Conservation (phyloP, 2,113 vertebrate genomes). For the Brachypodius melanocephalos region DNA sequence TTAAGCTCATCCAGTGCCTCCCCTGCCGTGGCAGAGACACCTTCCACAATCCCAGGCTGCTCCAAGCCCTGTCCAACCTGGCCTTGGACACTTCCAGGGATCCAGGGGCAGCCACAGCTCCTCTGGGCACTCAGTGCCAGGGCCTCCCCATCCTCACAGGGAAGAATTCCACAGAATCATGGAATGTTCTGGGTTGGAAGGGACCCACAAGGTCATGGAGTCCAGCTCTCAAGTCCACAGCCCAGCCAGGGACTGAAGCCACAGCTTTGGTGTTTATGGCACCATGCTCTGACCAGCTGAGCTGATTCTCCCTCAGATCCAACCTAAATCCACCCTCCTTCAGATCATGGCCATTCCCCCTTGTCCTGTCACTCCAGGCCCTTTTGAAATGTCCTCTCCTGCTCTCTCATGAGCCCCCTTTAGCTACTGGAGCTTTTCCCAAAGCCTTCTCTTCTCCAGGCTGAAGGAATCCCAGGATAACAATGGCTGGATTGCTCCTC, state of each 20-base stretch:
- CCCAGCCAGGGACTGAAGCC: accelerated
- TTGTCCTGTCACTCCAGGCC: neutral
- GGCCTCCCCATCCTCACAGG: accelerated
- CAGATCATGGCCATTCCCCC: neutral
- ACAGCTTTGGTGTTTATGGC: neutral
- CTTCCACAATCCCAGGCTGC: accelerated
- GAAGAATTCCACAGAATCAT: neutral
- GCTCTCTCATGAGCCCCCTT: neutral
- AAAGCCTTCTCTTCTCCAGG: neutral
- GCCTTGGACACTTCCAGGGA: neutral
- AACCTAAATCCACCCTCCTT: neutral
- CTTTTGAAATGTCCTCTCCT: neutral
- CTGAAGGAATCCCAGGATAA: neutral
- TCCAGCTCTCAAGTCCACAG: neutral
- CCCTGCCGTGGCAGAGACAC: too few species aligned
- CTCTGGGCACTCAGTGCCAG: neutral
- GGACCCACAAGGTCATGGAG: accelerated
- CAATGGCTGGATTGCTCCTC: neutral
- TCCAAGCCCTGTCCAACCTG: accelerated
- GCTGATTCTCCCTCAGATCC: neutral
- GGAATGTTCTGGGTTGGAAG: neutral
- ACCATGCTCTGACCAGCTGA: neutral
- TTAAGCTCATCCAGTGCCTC: accelerated
- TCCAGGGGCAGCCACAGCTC: neutral
- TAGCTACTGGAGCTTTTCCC: neutral